These are phyloP conservation scores for Epizoanthus fatuus DNA, from an alignment of 92 coral and sea anemone genomes.

Conservation along the genomic window DNA sequence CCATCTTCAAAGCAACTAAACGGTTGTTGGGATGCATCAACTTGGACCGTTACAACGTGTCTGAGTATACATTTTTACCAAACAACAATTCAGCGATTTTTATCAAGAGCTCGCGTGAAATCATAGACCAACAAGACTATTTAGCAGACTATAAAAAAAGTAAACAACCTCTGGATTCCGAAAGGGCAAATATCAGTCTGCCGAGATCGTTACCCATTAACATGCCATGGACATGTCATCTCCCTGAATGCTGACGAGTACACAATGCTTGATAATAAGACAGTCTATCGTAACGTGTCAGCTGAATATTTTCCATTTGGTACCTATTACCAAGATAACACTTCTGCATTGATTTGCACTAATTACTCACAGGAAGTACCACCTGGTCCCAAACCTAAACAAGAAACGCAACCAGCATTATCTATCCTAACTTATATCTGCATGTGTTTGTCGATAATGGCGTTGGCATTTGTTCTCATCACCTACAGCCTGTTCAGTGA, in stretches of 20 bases:
- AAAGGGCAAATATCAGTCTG: not conserved
- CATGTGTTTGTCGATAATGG: constrained; percentile 24
- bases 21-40: constrained; percentile 42
- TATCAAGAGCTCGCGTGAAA: constrained; percentile 33
- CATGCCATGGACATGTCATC: not conserved
- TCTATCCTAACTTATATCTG: constrained; percentile 1
- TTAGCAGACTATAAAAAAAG: not conserved
- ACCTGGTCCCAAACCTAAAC: not conserved
- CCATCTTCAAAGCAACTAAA: constrained; percentile 46
- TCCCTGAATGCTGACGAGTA: not conserved
- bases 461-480: constrained; percentile 14
- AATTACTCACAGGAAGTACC: not conserved
- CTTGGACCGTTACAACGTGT: constrained; percentile 22
- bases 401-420: not conserved
- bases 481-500: constrained; percentile 25
- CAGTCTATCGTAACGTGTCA: constrained; percentile 8
- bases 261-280: not conserved
- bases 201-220: not conserved
- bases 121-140: constrained; percentile 27
- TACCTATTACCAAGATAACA: constrained; percentile 22
- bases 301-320: constrained; percentile 13
- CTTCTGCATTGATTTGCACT: constrained; percentile 7
- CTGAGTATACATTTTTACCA: constrained; percentile 47
- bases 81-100: constrained; percentile 41
- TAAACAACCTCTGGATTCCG: not conserved